Evolutionary conservation across 2,113 vertebrate genomes (phyloP).

Genomic region (Cardinalis cardinalis): DNA sequence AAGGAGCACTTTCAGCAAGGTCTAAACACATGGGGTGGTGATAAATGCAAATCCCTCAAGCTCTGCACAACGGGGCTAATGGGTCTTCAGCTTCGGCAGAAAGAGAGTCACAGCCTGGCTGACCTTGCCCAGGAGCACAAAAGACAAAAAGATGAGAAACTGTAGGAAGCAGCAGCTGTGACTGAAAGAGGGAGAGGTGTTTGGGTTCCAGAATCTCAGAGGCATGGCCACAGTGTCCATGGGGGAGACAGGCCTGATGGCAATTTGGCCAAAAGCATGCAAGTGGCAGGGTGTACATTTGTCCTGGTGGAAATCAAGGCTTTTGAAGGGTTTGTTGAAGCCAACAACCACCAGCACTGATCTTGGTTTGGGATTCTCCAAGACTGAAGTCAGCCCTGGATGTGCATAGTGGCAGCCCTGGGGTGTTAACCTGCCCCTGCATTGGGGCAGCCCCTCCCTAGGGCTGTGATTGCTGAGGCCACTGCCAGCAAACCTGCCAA

Average conservation of each 20-base stretch:
- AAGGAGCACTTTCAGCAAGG: background rate
- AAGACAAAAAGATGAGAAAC: background rate
- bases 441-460: background rate
- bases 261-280: background rate
- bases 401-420: fast-evolving
- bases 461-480: background rate
- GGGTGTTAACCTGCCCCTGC: fast-evolving
- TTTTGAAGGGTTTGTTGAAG: background rate
- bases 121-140: background rate
- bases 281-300: background rate
- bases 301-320: background rate
- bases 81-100: background rate
- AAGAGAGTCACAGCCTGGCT: background rate
- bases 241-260: background rate
- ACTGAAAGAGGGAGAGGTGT: background rate
- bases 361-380: background rate
- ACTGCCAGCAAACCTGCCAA: background rate
- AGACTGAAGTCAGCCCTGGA: background rate
- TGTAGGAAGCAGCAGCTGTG: background rate
- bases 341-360: fast-evolving
- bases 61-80: background rate
- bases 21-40: background rate
- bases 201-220: background rate
- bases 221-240: fast-evolving
- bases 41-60: conserved; percentile 27